These are phyloP conservation scores for Disparrhopalites patrizii DNA, from an alignment of 2,888 invertebrate species.

Conservation along the genomic window DNA sequence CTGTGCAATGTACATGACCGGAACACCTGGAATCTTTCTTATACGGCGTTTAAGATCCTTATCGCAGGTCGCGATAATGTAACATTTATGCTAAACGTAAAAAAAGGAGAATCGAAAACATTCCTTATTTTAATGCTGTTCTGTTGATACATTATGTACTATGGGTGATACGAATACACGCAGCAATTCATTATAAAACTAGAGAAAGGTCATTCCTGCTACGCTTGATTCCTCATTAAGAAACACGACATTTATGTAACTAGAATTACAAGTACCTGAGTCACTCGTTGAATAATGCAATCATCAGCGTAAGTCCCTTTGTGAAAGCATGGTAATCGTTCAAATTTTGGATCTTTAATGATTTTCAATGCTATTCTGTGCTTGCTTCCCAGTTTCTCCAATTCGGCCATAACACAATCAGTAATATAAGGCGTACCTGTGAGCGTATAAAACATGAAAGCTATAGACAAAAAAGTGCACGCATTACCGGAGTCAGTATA, in stretches of 20 bases:
- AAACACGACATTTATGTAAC: neutral
- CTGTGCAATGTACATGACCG: conserved; percentile 94
- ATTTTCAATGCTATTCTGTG: conserved; percentile 92
- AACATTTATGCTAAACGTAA: conserved; percentile 83
- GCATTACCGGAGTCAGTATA: neutral
- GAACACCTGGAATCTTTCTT: conserved; percentile 96
- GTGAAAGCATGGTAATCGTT: conserved; percentile 87
- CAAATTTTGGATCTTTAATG: conserved; percentile 90
- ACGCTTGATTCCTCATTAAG: too few relatives aligned
- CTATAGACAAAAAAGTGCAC: neutral
- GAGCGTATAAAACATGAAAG: neutral
- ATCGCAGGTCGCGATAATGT: conserved; percentile 98
- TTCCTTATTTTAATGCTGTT: neutral
- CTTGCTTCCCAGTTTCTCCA: conserved; percentile 93
- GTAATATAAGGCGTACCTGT: conserved; percentile 93
- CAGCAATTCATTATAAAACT: too few relatives aligned
- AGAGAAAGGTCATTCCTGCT: too few relatives aligned
- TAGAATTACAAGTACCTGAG: conserved; percentile 59
- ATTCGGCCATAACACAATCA: conserved; percentile 94
- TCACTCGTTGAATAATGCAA: conserved; percentile 91
- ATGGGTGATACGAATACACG: neutral
- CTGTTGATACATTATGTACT: too few relatives aligned
- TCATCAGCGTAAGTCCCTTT: conserved; percentile 99
- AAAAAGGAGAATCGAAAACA: neutral
- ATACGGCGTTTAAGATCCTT: conserved; percentile 93